Percentiles rank a stretch among this genome's conserved stretches.
Evolutionary conservation across 2,797 vertebrate genomes (phyloP).

Genomic region (Pseudotriccus pelzelni): DNA sequence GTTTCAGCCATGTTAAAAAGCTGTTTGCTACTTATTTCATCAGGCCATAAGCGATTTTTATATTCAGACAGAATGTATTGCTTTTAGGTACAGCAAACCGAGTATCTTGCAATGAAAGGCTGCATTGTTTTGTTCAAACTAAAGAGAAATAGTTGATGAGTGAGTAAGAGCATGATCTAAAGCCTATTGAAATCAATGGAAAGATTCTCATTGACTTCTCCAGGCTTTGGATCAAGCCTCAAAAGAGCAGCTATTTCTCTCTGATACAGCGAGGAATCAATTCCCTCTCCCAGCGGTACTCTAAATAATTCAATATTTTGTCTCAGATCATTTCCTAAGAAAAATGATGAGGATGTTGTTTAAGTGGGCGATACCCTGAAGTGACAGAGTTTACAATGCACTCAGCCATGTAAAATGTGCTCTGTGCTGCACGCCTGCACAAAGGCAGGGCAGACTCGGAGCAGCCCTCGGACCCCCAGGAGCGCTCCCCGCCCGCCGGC

Average conservation of each 20-base stretch:
- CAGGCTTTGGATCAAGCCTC: slow-evolving; percentile 57
- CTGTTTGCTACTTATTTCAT: background rate
- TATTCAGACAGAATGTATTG: background rate
- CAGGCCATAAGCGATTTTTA: background rate
- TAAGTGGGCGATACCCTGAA: slow-evolving; percentile 46
- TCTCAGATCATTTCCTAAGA: slow-evolving; percentile 67
- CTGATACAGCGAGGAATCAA: slow-evolving; percentile 65
- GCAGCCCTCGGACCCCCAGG: background rate
- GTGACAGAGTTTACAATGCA: slow-evolving; percentile 41
- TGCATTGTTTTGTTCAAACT: slow-evolving; percentile 38
- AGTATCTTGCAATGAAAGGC: background rate
- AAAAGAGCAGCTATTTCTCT: slow-evolving; percentile 64
- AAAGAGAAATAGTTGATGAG: slow-evolving; percentile 42
- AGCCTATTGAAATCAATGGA: slow-evolving; percentile 52
- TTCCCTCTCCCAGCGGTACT: slow-evolving; percentile 52
- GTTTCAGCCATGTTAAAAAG: background rate
- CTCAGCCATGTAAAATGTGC: background rate
- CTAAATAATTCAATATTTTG: slow-evolving; percentile 71
- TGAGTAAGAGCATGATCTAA: slow-evolving; percentile 41
- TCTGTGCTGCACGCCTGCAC: background rate
- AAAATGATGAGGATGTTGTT: slow-evolving; percentile 64
- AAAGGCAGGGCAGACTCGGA: background rate
- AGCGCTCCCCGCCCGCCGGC: fast-evolving
- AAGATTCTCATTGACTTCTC: slow-evolving; percentile 57
- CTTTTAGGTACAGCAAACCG: background rate